phyloP scores from a whole-genome alignment of 1,140 invertebrate species.

The Conus ventricosus region DNA sequence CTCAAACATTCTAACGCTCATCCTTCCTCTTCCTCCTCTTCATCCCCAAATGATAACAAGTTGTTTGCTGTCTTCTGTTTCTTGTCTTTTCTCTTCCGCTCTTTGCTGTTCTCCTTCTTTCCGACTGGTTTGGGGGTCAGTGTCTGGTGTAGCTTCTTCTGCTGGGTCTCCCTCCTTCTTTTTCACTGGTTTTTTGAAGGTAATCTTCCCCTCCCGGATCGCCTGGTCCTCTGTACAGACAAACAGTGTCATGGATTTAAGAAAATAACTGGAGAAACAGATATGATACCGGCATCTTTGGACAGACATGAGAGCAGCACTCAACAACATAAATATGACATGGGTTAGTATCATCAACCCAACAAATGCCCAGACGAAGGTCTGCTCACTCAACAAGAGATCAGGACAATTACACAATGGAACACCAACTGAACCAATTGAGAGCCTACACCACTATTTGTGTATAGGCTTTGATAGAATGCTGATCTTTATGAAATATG shows the following conservation, averaged over 20 bases:
- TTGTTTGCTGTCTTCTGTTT: conserved; percentile 53
- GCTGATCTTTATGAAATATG: too few relatives aligned
- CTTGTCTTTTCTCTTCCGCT: conserved; percentile 42
- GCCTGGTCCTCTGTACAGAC: conserved; percentile 32
- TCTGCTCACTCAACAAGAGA: too few relatives aligned
- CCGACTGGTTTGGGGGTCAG: conserved; percentile 31
- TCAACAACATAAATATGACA: too few relatives aligned
- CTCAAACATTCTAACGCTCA: background rate
- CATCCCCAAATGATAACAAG: conserved; percentile 59
- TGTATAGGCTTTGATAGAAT: too few relatives aligned
- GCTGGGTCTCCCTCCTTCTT: conserved; percentile 29
- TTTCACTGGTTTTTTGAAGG: conserved; percentile 55
- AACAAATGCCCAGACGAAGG: too few relatives aligned
- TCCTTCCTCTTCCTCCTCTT: conserved; percentile 53
- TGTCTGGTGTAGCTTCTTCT: conserved; percentile 35
- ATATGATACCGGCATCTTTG: too few relatives aligned
- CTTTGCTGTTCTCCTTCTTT: conserved; percentile 45
- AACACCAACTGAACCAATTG: too few relatives aligned
- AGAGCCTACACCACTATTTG: too few relatives aligned
- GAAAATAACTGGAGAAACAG: too few relatives aligned
- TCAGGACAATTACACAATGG: too few relatives aligned
- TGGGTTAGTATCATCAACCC: too few relatives aligned
- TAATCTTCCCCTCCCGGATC: conserved; percentile 48
- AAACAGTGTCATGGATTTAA: background rate
- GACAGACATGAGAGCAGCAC: too few relatives aligned